A percentile compares a stretch with the other conserved stretches of the same genome.
Evolutionary conservation across 2,113 vertebrate genomes (phyloP).

Genomic region (Taxidea taxus): DNA sequence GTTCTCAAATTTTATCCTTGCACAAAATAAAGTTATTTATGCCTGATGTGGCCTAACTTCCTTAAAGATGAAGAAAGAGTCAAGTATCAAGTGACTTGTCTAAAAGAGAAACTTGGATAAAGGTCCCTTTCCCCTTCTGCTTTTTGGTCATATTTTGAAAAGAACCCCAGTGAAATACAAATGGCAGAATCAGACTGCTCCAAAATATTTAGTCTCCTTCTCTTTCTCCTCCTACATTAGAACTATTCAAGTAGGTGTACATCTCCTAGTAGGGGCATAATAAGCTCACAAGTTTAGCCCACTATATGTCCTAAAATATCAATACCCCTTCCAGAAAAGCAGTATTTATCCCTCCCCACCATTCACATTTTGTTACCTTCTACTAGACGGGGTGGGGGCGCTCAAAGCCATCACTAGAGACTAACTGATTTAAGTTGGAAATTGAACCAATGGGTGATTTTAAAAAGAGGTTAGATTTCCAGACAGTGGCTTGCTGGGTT

Average conservation of each 20-base stretch:
- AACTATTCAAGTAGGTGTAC: neutral
- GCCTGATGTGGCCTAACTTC: neutral
- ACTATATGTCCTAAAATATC: neutral
- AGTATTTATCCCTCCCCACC: neutral
- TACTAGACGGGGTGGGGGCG: neutral
- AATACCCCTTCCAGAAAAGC: neutral
- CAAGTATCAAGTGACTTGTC: neutral
- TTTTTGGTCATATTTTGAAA: neutral
- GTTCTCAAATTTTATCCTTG: neutral
- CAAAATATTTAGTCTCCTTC: neutral
- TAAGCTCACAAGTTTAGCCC: neutral
- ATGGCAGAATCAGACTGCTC: neutral
- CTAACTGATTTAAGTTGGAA: neutral
- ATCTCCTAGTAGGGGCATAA: neutral
- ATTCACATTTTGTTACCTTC: neutral
- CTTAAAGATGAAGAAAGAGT: neutral
- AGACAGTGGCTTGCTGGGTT: neutral
- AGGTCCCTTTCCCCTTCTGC: neutral
- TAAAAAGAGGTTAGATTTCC: neutral
- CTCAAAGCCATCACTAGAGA: neutral
- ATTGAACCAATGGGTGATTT: neutral
- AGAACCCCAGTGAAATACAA: conserved; percentile 3
- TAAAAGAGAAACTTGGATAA: neutral
- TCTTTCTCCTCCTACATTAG: neutral
- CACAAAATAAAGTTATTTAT: neutral